Evolutionary conservation across 2,888 invertebrate genomes (phyloP).

Genomic region (Amaurobius ferox): DNA sequence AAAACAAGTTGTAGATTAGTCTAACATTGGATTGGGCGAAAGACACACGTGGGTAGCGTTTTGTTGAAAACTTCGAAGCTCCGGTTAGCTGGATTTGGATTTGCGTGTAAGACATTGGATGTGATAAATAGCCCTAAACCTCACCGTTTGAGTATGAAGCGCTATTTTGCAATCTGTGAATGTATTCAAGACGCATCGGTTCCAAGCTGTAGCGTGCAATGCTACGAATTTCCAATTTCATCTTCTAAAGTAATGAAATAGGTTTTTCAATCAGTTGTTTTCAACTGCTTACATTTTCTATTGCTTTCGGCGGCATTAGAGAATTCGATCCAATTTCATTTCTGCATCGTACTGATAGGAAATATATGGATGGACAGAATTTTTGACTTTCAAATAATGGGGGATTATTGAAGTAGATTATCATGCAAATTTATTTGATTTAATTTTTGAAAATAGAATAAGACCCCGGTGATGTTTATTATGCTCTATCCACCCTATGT

Average conservation of each 20-base stretch:
- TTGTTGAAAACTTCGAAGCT: constrained; percentile 58
- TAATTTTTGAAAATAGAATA: neutral
- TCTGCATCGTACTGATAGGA: neutral
- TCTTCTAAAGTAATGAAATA: constrained; percentile 58
- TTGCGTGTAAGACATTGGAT: constrained; percentile 26
- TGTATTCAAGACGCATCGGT: neutral
- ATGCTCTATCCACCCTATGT: too few species aligned
- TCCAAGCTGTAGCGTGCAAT: constrained; percentile 17
- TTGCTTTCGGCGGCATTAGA: neutral
- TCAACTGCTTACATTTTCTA: neutral
- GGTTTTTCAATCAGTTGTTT: constrained; percentile 56
- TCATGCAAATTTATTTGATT: neutral
- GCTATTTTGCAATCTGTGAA: constrained; percentile 21
- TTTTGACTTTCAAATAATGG: neutral
- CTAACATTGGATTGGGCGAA: constrained; percentile 26
- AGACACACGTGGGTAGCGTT: constrained; percentile 1
- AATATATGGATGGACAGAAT: neutral
- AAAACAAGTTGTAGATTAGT: constrained; percentile 66
- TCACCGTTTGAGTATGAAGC: neutral
- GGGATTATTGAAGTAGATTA: neutral
- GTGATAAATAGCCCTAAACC: constrained; percentile 61
- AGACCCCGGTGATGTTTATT: too few species aligned
- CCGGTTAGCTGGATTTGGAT: constrained; percentile 31
- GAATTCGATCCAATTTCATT: neutral
- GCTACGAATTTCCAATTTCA: constrained; percentile 39